Evolutionary conservation across 2,888 invertebrate species (phyloP).

Genomic region (Microplitis deprimator): DNA sequence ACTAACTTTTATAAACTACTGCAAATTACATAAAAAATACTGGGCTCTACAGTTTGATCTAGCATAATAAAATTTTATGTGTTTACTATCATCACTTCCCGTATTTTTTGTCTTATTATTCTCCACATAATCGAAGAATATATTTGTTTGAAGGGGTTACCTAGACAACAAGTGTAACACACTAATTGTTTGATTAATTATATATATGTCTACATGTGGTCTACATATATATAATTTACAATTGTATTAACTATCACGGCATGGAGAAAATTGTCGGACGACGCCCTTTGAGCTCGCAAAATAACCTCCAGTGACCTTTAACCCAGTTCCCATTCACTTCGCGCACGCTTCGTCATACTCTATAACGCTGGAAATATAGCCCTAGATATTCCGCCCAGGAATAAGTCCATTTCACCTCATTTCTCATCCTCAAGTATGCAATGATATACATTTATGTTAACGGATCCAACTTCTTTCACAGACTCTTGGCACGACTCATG

Average conservation of each 20-base stretch:
- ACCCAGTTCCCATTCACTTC: conserved; percentile 49
- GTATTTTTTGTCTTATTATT: not conserved
- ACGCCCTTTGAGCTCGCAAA: conserved; percentile 29
- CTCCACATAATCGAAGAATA: no score
- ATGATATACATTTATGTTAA: no score
- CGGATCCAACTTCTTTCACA: not conserved
- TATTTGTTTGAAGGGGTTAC: no score
- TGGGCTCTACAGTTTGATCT: not conserved
- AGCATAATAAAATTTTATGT: not conserved
- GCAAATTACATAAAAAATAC: no score
- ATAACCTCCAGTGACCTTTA: conserved; percentile 47
- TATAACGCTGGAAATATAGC: conserved; percentile 12
- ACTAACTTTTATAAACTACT: no score
- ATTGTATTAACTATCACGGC: no score
- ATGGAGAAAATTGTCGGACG: conserved; percentile 25
- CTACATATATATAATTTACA: no score
- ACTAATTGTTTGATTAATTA: no score
- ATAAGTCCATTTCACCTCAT: conserved; percentile 1
- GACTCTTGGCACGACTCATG: not conserved
- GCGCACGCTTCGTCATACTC: conserved; percentile 24
- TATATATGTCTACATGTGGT: no score
- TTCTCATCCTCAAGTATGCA: not conserved
- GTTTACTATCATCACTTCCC: not conserved
- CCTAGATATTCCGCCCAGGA: conserved; percentile 3
- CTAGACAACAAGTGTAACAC: no score